Evolutionary conservation across 2,888 invertebrate genomes (phyloP).

Genomic region (Caradrina kadenii): DNA sequence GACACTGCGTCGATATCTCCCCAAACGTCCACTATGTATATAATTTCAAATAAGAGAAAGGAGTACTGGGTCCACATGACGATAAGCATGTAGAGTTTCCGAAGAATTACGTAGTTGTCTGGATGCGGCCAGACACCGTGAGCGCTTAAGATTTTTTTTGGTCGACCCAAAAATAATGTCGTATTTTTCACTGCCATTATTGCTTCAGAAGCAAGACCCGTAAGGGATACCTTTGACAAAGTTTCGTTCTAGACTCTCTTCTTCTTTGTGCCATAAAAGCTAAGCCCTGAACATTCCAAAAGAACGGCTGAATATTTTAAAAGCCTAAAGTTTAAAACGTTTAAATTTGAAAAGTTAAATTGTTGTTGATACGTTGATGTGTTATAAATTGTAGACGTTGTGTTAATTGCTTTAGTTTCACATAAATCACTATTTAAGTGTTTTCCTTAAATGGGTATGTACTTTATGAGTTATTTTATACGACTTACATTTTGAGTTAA

Average conservation of each 20-base stretch:
- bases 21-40: slow-evolving; percentile 80
- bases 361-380: slow-evolving; percentile 51
- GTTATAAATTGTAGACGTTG: slow-evolving; percentile 55
- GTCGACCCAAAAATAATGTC: slow-evolving; percentile 72
- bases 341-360: slow-evolving; percentile 54
- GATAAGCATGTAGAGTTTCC: slow-evolving; percentile 71
- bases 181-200: slow-evolving; percentile 70
- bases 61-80: slow-evolving; percentile 78
- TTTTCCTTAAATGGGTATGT: not conserved
- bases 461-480: not conserved
- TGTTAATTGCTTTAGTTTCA: slow-evolving; percentile 49
- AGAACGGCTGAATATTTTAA: slow-evolving; percentile 36
- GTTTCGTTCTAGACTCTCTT: not conserved
- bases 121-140: slow-evolving; percentile 80
- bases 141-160: slow-evolving; percentile 73
- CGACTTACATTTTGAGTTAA: no score
- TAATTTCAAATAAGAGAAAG: slow-evolving; percentile 80
- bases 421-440: not conserved
- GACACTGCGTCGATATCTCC: slow-evolving; percentile 82
- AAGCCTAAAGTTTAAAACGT: slow-evolving; percentile 31
- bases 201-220: not conserved
- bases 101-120: slow-evolving; percentile 62
- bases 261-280: not conserved
- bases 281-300: not conserved
- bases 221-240: not conserved